A percentile compares a stretch with the other conserved stretches of the same genome.
Evolutionary conservation across 1,140 invertebrate genomes (phyloP).

Genomic region (Lanistes nyassanus): DNA sequence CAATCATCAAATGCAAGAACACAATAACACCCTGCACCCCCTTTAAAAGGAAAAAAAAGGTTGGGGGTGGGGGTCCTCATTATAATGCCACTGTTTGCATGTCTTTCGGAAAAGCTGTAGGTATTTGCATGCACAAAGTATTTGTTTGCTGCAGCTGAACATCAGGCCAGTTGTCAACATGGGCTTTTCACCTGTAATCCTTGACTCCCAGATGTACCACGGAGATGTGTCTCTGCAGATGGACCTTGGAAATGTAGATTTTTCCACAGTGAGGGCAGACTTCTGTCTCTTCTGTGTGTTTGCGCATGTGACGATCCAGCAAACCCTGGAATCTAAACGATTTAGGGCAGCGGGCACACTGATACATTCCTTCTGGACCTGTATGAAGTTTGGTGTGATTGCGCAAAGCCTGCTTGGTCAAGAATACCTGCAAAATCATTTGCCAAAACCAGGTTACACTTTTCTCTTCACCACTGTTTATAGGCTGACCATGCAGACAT

Average conservation of each 20-base stretch:
- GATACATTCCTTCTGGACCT: constrained; percentile 20
- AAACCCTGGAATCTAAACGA: constrained; percentile 21
- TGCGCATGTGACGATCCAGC: constrained; percentile 15
- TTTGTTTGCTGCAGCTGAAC: too few relatives aligned
- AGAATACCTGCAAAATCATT: constrained; percentile 5
- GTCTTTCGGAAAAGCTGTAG: too few relatives aligned
- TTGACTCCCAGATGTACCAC: constrained; percentile 22
- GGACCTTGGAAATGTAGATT: constrained; percentile 23
- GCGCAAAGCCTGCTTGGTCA: constrained; percentile 15
- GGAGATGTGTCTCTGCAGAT: constrained; percentile 22
- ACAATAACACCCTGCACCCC: too few relatives aligned
- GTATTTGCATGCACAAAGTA: too few relatives aligned
- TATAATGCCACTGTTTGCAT: too few relatives aligned
- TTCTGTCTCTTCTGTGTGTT: constrained; percentile 11
- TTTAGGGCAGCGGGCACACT: constrained; percentile 20
- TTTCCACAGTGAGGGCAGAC: constrained; percentile 26
- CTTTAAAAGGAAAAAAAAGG: too few relatives aligned
- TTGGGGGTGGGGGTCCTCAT: too few relatives aligned
- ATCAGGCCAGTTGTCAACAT: too few relatives aligned
- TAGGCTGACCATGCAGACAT: too few relatives aligned
- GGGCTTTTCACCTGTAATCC: constrained; percentile 23
- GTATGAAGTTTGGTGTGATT: constrained; percentile 25
- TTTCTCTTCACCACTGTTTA: too few relatives aligned
- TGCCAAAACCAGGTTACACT: too few relatives aligned
- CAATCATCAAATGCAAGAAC: too few relatives aligned